Evolutionary conservation across 2,888 invertebrate species (phyloP), one percentile per base, ranked within the genome.

Genomic region (Chymomyza amoena): DNA sequence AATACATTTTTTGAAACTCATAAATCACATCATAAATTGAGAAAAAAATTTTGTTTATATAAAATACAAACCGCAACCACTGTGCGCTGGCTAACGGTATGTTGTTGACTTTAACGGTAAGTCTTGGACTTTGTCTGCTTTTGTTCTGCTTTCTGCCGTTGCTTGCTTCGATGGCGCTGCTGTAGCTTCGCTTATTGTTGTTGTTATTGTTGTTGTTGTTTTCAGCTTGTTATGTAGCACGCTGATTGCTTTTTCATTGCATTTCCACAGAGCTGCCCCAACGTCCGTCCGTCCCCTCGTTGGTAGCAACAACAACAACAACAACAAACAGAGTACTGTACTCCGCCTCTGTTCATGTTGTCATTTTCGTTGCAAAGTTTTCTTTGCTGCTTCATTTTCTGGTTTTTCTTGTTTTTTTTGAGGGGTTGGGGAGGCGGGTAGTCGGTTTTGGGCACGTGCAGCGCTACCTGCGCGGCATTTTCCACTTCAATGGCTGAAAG

Each of bases 201-300:
- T n/a, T n/a, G 20, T 57, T 74, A 57, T 64, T 67, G 60, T 79
- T 66, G 63, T 73, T 84, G 78, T 76, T 71, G 28, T 61, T 39
- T 61, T 39, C 45, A 32, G n/a, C 61, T 25, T 51, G 59, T 63
- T 45, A 45, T 60, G 51, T 68, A 61, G 78, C 69, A 71, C 88
- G 72, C 80, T 82, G 81, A 84, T 84, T 84, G 83, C 83, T 84
- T 84, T 84, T 84, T 84, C 83, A 84, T 88, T 84, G 83, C 87
- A 88, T 84, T 86, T 73, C 73, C 76, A 80, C 73, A 66, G 75
- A 65, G 68, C 16, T 59, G 62, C 69, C 68, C 70, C 75, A 57
- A 10, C 68, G 68, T 6, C 66, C 67, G 36, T 4, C 25, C 4
- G 4, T 4, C 39, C 63, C 50, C 20, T 25, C 61, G 68, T 69